Evolutionary conservation across 2,113 vertebrate genomes (phyloP).

Genomic region (Chionis minor): DNA sequence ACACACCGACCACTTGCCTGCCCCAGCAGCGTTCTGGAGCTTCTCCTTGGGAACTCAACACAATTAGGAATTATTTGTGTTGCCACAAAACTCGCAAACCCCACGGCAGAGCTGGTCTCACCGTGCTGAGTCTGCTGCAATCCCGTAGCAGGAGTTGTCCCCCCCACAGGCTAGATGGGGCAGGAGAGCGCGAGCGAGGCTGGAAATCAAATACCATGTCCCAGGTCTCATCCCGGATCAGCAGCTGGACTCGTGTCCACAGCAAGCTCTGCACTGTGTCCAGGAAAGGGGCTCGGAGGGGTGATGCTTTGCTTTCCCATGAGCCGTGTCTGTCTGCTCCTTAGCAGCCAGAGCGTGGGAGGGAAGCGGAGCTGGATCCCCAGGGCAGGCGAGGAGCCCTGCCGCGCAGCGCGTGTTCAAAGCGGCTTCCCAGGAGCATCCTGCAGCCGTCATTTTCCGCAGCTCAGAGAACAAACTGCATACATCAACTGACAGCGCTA

Average conservation of each 20-base stretch:
- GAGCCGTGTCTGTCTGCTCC: neutral
- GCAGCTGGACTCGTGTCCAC: neutral
- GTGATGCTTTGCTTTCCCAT: rapidly evolving
- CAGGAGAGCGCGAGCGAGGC: neutral
- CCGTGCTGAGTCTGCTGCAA: neutral
- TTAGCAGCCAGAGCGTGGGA: neutral
- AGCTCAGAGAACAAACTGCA: neutral
- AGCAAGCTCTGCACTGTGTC: neutral
- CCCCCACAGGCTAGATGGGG: neutral
- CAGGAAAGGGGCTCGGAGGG: neutral
- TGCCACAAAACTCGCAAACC: neutral
- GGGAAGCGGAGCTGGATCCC: neutral
- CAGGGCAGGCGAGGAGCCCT: neutral
- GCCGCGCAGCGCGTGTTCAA: rapidly evolving
- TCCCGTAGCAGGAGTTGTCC: rapidly evolving
- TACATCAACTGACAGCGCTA: rapidly evolving
- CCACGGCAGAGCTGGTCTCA: neutral
- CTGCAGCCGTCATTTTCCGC: rapidly evolving
- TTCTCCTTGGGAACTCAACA: neutral
- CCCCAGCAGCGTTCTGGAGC: neutral
- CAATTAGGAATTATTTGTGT: rapidly evolving
- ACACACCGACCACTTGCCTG: rapidly evolving
- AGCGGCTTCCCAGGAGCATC: neutral
- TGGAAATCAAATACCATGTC: neutral
- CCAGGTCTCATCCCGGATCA: neutral